phyloP scores from a whole-genome alignment of 2,113 vertebrate genomes.

The Urocolius indicus region DNA sequence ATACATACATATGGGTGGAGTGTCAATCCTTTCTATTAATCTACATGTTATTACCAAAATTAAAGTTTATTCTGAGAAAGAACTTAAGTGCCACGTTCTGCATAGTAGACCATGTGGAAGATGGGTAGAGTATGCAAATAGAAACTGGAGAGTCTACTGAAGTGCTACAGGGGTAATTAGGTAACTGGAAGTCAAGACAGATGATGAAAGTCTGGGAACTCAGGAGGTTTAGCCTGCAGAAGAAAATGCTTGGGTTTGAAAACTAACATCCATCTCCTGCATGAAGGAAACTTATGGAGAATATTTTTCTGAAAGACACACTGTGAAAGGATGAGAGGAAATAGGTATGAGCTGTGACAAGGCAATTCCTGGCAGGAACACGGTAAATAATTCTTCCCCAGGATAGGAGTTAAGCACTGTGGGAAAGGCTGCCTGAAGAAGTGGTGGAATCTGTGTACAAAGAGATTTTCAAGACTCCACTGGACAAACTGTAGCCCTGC shows the following conservation, averaged over 20 bases:
- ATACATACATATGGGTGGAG: fast-evolving
- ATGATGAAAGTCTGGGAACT: neutral
- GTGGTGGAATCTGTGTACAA: neutral
- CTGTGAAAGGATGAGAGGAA: neutral
- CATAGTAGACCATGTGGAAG: neutral
- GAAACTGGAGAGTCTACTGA: neutral
- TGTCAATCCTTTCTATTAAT: neutral
- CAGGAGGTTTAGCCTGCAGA: neutral
- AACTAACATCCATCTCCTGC: neutral
- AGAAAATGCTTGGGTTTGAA: neutral
- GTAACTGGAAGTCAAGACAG: neutral
- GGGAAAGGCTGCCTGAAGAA: neutral
- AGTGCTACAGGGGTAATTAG: neutral
- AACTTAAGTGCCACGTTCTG: neutral
- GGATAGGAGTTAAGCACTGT: neutral
- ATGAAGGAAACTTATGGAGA: neutral
- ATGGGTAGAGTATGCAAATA: neutral
- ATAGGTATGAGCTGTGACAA: neutral
- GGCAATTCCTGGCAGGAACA: neutral
- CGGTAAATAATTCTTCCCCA: neutral
- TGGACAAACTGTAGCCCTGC: neutral
- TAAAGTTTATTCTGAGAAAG: neutral
- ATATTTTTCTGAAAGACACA: neutral
- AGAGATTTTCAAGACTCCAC: neutral
- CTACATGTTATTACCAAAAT: neutral